Conservation (phyloP, 2,797 vertebrate genomes). For the Sebastes flavidus region DNA sequence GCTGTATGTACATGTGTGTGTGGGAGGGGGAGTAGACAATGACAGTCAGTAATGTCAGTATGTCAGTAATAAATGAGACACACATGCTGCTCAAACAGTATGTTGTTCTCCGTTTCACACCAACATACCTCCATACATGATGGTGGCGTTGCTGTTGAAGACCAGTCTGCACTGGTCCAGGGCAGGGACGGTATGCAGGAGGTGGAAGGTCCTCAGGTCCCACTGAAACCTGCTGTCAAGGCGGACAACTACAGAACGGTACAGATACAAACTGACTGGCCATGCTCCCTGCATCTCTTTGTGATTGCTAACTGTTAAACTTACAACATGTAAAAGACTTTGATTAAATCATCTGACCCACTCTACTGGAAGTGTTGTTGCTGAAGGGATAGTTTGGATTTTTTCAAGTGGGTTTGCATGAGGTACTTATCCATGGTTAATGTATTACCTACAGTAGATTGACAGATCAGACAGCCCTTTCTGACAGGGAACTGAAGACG, state of each 20-base stretch:
- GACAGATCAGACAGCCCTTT: too few relatives aligned
- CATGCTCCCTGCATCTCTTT: not conserved
- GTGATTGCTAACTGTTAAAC: not conserved
- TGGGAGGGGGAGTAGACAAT: not conserved
- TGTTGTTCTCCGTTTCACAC: not conserved
- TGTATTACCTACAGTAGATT: not conserved
- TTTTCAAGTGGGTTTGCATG: not conserved
- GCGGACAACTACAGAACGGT: not conserved
- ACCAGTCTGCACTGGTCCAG: conserved; percentile 96
- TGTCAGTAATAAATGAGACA: not conserved
- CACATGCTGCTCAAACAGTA: not conserved
- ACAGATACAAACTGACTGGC: not conserved
- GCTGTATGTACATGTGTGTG: conserved; percentile 72
- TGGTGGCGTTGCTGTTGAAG: conserved; percentile 96
- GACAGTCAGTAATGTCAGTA: too few relatives aligned
- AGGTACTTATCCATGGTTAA: not conserved
- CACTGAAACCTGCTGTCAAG: conserved; percentile 83
- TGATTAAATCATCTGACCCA: not conserved
- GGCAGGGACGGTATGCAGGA: conserved; percentile 93
- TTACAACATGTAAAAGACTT: not conserved
- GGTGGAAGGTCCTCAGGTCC: conserved; percentile 96
- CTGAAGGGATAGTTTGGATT: not conserved
- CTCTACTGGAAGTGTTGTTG: too few relatives aligned
- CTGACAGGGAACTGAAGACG: too few relatives aligned
- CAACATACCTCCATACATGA: conserved; percentile 95